These are phyloP conservation scores for Isurus oxyrinchus DNA, from an alignment of 2,113 vertebrate genomes.

Conservation along the genomic window DNA sequence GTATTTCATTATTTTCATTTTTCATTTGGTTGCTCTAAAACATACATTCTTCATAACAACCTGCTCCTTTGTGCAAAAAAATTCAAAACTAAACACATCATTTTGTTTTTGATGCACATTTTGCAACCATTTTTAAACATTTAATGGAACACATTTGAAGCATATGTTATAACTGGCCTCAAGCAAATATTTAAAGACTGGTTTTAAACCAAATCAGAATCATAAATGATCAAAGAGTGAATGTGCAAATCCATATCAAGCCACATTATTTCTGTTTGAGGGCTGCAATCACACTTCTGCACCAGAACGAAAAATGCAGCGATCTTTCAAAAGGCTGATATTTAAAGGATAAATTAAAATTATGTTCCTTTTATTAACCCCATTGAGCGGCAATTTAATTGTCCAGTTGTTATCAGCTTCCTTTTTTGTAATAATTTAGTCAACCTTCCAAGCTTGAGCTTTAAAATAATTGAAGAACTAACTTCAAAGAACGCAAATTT, in stretches of 20 bases:
- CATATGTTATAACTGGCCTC: conserved; percentile 17
- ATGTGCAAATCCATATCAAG: conserved; percentile 28
- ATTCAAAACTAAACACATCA: background rate
- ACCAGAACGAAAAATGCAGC: background rate
- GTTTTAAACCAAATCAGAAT: conserved; percentile 21
- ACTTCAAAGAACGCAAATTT: conserved; percentile 5
- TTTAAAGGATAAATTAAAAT: conserved; percentile 22
- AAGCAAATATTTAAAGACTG: background rate
- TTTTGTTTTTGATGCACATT: background rate
- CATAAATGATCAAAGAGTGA: conserved; percentile 30
- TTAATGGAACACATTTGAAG: background rate
- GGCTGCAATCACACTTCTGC: background rate
- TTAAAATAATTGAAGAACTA: background rate
- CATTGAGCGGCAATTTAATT: conserved; percentile 18
- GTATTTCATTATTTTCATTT: background rate
- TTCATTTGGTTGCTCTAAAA: background rate
- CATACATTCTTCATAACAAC: background rate
- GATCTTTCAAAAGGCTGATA: background rate
- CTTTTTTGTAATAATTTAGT: background rate
- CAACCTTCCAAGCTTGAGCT: conserved; percentile 9
- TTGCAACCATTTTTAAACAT: background rate
- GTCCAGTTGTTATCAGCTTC: background rate
- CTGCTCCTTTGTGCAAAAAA: background rate
- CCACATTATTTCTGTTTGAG: conserved; percentile 25
- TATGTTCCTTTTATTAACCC: conserved; percentile 17